phyloP scores from a whole-genome alignment of 2,797 vertebrate species.

The Micropoecilia bifurca region DNA sequence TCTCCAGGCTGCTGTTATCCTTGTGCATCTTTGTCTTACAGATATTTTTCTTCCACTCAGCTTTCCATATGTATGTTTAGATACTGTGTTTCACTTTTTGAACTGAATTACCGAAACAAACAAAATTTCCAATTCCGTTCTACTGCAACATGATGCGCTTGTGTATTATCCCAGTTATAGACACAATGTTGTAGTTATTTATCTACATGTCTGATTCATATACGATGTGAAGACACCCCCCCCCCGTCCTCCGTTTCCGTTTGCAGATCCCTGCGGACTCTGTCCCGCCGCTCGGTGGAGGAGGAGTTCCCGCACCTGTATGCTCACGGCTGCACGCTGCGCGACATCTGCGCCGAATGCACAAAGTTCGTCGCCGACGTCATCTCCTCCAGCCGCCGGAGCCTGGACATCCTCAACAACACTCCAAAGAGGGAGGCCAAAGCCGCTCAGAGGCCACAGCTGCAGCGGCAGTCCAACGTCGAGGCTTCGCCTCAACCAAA shows the following conservation, averaged over 20 bases:
- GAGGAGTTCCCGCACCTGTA: slow-evolving; percentile 96
- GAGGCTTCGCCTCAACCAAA: slow-evolving; percentile 17
- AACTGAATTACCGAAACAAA: background rate
- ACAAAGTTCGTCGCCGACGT: slow-evolving; percentile 91
- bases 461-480: slow-evolving; percentile 50
- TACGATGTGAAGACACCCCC: background rate
- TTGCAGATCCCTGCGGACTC: slow-evolving; percentile 85
- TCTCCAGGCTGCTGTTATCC: background rate
- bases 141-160: background rate
- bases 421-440: slow-evolving; percentile 79
- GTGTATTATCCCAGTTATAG: background rate
- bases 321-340: slow-evolving; percentile 88
- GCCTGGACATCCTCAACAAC: slow-evolving; percentile 90
- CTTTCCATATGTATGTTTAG: background rate
- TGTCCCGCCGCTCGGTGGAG: slow-evolving; percentile 87
- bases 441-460: slow-evolving; percentile 47
- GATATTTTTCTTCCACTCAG: background rate
- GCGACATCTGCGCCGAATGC: slow-evolving; percentile 91
- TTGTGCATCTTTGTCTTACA: background rate
- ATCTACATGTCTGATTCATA: background rate
- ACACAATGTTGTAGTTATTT: background rate
- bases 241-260: background rate
- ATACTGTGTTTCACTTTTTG: background rate
- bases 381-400: slow-evolving; percentile 91
- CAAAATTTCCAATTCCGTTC: background rate